phyloP scores from a whole-genome alignment of 2,888 invertebrate genomes.

The Torymus aiolomorphi region DNA sequence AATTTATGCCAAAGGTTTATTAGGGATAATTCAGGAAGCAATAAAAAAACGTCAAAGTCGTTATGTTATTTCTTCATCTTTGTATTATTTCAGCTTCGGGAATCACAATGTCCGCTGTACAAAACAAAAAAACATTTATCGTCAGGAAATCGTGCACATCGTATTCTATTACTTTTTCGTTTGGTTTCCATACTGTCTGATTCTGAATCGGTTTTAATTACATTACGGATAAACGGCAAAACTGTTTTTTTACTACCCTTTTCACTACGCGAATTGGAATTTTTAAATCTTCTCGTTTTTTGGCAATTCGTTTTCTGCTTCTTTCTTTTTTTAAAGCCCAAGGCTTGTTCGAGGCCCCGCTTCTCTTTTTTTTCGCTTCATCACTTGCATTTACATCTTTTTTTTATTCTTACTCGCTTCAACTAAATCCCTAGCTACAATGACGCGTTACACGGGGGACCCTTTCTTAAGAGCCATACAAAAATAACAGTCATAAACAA shows the following conservation, averaged over 20 bases:
- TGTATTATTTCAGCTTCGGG: conserved; percentile 71
- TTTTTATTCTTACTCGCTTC: conserved; percentile 54
- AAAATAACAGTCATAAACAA: conserved; percentile 74
- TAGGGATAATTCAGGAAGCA: neutral
- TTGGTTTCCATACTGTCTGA: conserved; percentile 56
- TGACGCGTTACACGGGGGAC: conserved; percentile 64
- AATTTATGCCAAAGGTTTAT: neutral
- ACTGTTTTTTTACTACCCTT: conserved; percentile 5
- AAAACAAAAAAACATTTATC: conserved; percentile 74
- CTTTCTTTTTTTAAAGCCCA: conserved; percentile 24
- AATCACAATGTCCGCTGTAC: conserved; percentile 74
- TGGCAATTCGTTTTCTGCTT: conserved; percentile 10
- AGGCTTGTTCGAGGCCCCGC: conserved; percentile 47
- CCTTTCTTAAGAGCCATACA: conserved; percentile 70
- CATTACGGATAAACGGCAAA: neutral
- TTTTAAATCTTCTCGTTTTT: conserved; percentile 18
- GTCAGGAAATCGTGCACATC: conserved; percentile 69
- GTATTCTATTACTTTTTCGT: conserved; percentile 55
- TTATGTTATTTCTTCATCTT: conserved; percentile 61
- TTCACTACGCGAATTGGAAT: conserved; percentile 37
- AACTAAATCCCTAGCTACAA: conserved; percentile 66
- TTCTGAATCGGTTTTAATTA: conserved; percentile 14
- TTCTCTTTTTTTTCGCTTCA: conserved; percentile 60
- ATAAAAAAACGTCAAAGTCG: conserved; percentile 14
- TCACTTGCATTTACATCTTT: conserved; percentile 57